Evolutionary conservation across 2,888 invertebrate genomes (phyloP).

Genomic region (Adela reaumurella): DNA sequence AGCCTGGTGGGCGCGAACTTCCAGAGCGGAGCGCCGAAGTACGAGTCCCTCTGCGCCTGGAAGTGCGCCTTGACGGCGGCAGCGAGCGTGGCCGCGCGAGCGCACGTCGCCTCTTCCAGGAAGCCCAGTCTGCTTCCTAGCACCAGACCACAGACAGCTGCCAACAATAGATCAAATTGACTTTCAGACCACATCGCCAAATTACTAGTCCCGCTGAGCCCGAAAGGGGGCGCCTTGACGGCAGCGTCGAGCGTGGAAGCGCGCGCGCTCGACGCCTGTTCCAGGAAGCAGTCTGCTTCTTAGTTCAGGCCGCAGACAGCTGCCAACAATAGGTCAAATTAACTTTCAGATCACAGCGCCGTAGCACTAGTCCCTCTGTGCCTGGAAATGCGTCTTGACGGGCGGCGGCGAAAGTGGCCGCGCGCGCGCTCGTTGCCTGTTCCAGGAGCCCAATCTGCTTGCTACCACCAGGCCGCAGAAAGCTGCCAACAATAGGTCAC

Average conservation of each 20-base stretch:
- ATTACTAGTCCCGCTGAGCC: conserved; percentile 61
- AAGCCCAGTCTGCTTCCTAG: conserved; percentile 78
- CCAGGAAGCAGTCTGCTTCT: conserved; percentile 75
- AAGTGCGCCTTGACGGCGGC: conserved; percentile 76
- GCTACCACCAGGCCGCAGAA: conserved; percentile 76
- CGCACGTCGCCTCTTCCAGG: conserved; percentile 53
- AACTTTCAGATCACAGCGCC: no score
- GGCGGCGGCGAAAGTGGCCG: conserved; percentile 65
- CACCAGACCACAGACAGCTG: conserved; percentile 75
- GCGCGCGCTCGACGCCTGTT: conserved; percentile 52
- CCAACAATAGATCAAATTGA: conserved; percentile 9
- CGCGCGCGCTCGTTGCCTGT: conserved; percentile 52
- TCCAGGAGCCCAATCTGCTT: conserved; percentile 71
- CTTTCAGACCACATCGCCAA: no score
- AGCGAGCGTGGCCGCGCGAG: conserved; percentile 61
- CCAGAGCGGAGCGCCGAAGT: conserved; percentile 80
- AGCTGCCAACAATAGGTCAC: conserved; percentile 35
- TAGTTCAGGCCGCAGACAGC: conserved; percentile 73
- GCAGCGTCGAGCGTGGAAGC: conserved; percentile 65
- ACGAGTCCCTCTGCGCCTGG: conserved; percentile 74
- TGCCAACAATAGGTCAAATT: conserved; percentile 19
- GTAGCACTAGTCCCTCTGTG: conserved; percentile 58
- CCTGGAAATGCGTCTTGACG: conserved; percentile 72
- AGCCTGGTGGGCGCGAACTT: conserved; percentile 71
- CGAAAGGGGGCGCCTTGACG: conserved; percentile 73